Evolutionary conservation across 53 echinoderm and acorn worm genomes (phyloP), one percentile per base, ranked within the genome.

Genomic region (Astropecten irregularis): DNA sequence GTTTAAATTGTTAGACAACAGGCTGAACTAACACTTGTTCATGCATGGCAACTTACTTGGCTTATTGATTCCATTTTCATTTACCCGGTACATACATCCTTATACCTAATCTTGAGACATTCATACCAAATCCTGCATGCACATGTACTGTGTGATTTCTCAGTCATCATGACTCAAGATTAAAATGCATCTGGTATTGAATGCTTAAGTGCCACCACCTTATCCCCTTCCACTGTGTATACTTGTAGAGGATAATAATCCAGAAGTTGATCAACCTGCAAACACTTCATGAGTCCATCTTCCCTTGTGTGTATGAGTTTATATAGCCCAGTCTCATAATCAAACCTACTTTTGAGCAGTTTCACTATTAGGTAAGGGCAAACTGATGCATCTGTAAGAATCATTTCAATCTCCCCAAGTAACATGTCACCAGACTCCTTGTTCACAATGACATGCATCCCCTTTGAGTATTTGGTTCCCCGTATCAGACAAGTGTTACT

Each of bases 401-500:
- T 31, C 9, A 71, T 27, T 33, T 50, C 28, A 71, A 71, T 27
- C 31, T 50, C 31, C 23, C 71, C 71, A 49, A 71, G n/a, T 13
- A 71, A 32, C n/a, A 50, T 16, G 18, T 71, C 30, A 4, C 71
- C 71, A 28, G 49, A 49, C n/a, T 6, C 49, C 30, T 49, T 71
- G 7, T 16, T 32, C 32, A 71, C 3, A 6, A 71, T 49, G n/a
- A 71, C 71, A 71, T 29, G 30, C 71, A 71, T 50, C 34, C 71
- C 71, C 29, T 35, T 71, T 16, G 18, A 18, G 32, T 87, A 87
- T n/a, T 56, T 59, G 22, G 81, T 87, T 23, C 87, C 87, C 56
- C 51, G 25, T 49, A 71, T 49, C 27, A 50, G n/a, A 71, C 48
- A 27, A 18, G 0, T 28, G 71, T 16, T 71, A 50, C 71, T 50